Evolutionary conservation across 1,140 invertebrate species (phyloP).

Genomic region (Meloidogyne hapla): DNA sequence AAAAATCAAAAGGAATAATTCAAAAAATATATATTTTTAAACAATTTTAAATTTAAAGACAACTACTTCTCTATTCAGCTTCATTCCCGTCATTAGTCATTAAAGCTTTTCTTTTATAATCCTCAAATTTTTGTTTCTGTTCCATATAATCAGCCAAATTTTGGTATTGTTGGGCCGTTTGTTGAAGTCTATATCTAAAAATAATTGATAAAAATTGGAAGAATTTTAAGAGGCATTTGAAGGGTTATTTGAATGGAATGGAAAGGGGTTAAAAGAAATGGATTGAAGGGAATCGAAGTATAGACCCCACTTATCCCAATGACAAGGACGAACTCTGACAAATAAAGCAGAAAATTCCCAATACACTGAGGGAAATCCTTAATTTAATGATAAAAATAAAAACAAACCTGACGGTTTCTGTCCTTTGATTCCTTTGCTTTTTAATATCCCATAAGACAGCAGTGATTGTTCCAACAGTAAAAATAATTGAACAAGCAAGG

Average conservation of each 20-base stretch:
- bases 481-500: not conserved
- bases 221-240: not conserved
- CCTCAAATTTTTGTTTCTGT: conserved; percentile 4
- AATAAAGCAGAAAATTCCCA: no score
- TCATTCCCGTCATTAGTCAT: not conserved
- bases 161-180: conserved; percentile 6
- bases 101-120: not conserved
- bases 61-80: not conserved
- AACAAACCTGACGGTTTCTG: conserved; percentile 5
- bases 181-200: not conserved
- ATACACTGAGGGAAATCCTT: no score
- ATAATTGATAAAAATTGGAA: not conserved
- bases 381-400: not conserved
- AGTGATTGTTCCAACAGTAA: conserved; percentile 2
- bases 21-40: no score
- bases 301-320: no score
- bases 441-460: conserved; percentile 13
- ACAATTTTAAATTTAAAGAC: no score
- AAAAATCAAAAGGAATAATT: no score
- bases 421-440: conserved; percentile 4
- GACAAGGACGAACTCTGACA: no score
- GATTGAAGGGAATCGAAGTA: no score
- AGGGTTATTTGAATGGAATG: no score
- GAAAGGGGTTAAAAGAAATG: no score
- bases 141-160: conserved; percentile 21